Conservation (phyloP, 2,113 vertebrate genomes). For the Sphyrna mokarran region DNA sequence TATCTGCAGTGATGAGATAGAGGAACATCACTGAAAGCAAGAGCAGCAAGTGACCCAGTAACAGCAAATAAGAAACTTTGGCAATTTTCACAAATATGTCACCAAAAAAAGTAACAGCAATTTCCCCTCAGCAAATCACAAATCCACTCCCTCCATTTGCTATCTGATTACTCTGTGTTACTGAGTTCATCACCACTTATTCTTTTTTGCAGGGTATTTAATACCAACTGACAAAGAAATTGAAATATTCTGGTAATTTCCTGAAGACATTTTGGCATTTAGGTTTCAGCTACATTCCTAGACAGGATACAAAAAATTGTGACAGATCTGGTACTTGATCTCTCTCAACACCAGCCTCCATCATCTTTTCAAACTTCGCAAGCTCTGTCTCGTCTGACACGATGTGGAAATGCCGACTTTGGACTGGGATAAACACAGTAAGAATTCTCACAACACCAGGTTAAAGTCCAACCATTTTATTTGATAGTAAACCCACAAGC, state of each 20-base stretch:
- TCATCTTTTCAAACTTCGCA: not conserved
- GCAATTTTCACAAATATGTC: not conserved
- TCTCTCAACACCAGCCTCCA: not conserved
- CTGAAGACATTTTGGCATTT: not conserved
- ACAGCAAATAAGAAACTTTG: not conserved
- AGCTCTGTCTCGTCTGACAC: not conserved
- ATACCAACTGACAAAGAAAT: not conserved
- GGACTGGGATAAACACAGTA: no score
- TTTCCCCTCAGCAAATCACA: not conserved
- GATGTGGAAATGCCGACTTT: no score
- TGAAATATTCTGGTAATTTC: not conserved
- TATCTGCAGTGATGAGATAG: not conserved
- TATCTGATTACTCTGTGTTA: not conserved
- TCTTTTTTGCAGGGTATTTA: no score
- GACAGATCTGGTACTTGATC: not conserved
- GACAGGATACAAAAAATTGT: not conserved
- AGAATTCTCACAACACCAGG: no score
- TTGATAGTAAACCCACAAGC: no score
- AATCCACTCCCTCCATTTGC: not conserved
- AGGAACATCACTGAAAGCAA: not conserved
- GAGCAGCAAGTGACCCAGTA: not conserved
- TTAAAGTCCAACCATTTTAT: no score
- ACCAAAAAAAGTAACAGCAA: not conserved
- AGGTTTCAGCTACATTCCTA: not conserved
- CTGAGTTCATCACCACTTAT: not conserved